phyloP scores from a whole-genome alignment of 2,113 vertebrate species.

The Spea bombifrons region DNA sequence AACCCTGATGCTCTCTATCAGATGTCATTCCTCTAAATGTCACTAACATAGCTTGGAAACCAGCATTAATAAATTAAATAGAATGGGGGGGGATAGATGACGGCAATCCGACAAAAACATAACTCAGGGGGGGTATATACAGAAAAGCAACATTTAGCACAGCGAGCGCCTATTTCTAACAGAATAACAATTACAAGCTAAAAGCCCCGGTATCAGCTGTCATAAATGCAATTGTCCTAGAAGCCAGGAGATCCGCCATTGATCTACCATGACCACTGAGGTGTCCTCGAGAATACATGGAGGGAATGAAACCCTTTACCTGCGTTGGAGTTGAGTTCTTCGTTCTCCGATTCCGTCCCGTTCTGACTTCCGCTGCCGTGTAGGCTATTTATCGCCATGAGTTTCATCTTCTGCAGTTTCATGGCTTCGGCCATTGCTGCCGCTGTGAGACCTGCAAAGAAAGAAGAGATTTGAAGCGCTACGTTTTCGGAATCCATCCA shows the following conservation, averaged over 20 bases:
- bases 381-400: conserved; percentile 83
- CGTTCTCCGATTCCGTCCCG: conserved; percentile 77
- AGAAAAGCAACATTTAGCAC: background rate
- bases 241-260: background rate
- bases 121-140: background rate
- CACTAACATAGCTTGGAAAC: background rate
- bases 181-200: conserved; percentile 5
- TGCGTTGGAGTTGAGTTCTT: conserved; percentile 79
- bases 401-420: conserved; percentile 89
- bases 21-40: too few species aligned
- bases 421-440: conserved; percentile 86
- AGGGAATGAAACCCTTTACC: conserved; percentile 57
- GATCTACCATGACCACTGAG: background rate
- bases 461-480: conserved; percentile 11
- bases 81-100: background rate
- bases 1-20: too few species aligned
- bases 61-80: background rate
- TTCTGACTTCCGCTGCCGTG: conserved; percentile 78
- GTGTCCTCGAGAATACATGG: background rate
- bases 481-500: too few species aligned
- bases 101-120: background rate
- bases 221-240: background rate
- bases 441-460: conserved; percentile 78
- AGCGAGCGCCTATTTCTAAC: conserved; percentile 13
- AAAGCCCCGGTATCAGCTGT: conserved; percentile 4